Evolutionary conservation across 2,113 vertebrate species (phyloP), one percentile per base, ranked within the genome.

Genomic region (Garra rufa): DNA sequence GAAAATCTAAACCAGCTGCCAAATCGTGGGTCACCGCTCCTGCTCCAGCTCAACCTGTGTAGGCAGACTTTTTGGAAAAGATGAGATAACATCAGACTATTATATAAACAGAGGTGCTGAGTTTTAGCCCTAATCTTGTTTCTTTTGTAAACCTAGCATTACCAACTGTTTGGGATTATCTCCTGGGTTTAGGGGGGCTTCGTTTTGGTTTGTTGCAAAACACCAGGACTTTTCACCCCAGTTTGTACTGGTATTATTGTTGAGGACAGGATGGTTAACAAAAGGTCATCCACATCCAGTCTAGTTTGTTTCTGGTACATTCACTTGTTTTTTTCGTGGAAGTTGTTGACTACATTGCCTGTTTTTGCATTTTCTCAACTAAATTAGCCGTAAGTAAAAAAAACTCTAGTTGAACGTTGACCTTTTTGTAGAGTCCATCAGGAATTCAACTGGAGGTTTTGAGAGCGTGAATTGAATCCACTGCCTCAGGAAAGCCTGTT

Each of bases 101-200:
- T 85, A 74, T 81, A 85, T 85, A 85, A 81, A 85, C 50, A 84
- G 71, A 76, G 71, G 48, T 80, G n/a, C 69, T 24, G 46, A 17
- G 11, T 46, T 83, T 73, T 73, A 80, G 46, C 83, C 69, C 50
- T 85, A 85, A 85, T 85, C 76, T 74, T 81, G 76, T 85, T 78
- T 85, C 52, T 50, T 81, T 85, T 85, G 76, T 81, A 71, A 85
- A 69, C 50, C 3, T 48, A 38, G 76, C 70, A 57, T 84, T 52
- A 76, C 55, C 63, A 85, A 73, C 65, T 80, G 83, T 74, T 48
- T 21, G 43, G 67, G 76, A 81, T 81, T 85, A 61, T 74, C 55
- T 46, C 44, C 3, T 17, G 43, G 24, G 11, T 74, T 69, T 76
- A 44, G 14, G 46, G 76, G 84, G 73, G 26, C 11, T 34, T 55